Evolutionary conservation across 1,140 invertebrate genomes (phyloP).

Genomic region (Diorhabda elongata): DNA sequence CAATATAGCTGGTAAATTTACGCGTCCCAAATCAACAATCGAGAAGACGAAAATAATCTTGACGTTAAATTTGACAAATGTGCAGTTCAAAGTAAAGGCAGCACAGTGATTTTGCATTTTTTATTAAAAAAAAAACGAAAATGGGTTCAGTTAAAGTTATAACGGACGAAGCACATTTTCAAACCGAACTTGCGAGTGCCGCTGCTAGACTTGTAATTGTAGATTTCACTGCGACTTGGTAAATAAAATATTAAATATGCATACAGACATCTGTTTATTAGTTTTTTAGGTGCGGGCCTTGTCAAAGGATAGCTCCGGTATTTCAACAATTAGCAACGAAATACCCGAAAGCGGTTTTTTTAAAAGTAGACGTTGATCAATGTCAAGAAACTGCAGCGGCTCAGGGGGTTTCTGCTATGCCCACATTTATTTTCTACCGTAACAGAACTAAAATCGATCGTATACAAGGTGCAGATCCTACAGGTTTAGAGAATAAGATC

Average conservation of each 20-base stretch:
- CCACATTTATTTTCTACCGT: conserved; percentile 94
- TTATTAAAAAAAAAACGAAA: neutral
- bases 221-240: conserved; percentile 91
- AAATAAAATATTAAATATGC: conserved; percentile 38
- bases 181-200: conserved; percentile 72
- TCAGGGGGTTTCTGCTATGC: conserved; percentile 92
- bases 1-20: no score
- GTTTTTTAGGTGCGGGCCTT: conserved; percentile 85
- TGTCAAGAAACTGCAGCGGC: conserved; percentile 78
- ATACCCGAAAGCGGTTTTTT: conserved; percentile 85
- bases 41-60: no score
- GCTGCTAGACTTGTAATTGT: conserved; percentile 87
- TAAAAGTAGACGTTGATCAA: conserved; percentile 92
- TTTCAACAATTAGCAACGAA: conserved; percentile 82
- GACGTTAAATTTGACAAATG: no score
- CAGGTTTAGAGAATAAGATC: conserved; percentile 81
- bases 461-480: conserved; percentile 80
- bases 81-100: no score
- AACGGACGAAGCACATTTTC: conserved; percentile 75
- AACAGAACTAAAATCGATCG: conserved; percentile 79
- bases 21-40: no score
- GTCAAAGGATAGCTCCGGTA: conserved; percentile 84
- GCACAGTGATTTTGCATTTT: no score
- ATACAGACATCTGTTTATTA: neutral
- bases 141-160: conserved; percentile 51